A percentile compares a stretch with the other conserved stretches of the same genome.
Evolutionary conservation across 2,888 invertebrate species (phyloP).

Genomic region (Artemia sinica): DNA sequence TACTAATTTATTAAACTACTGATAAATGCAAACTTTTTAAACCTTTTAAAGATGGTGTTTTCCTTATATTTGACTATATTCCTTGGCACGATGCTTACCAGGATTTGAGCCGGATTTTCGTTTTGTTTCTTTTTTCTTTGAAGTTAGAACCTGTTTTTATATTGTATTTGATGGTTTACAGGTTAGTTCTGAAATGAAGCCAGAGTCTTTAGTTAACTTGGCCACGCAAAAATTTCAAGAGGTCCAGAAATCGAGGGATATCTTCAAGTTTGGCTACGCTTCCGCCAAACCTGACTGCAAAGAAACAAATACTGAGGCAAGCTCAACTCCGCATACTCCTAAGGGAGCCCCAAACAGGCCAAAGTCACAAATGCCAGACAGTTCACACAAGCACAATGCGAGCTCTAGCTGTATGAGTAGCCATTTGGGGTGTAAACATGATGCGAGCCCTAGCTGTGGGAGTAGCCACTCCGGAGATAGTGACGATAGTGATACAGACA

Average conservation of each 20-base stretch:
- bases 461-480: not conserved
- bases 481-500: slow-evolving; percentile 3
- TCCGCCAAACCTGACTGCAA: not conserved
- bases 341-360: not conserved
- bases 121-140: too few species aligned
- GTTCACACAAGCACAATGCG: not conserved
- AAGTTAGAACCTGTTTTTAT: too few species aligned
- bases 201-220: not conserved
- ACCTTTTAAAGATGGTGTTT: too few species aligned
- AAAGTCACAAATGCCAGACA: not conserved
- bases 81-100: too few species aligned
- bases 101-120: too few species aligned
- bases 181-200: not conserved
- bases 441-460: not conserved
- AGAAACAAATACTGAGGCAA: not conserved
- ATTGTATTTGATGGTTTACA: too few species aligned
- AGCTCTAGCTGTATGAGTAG: not conserved
- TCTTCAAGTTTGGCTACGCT: too few species aligned
- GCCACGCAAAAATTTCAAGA: not conserved
- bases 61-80: too few species aligned
- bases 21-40: too few species aligned
- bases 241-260: not conserved
- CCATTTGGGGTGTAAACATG: not conserved
- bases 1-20: too few species aligned
- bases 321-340: not conserved